phyloP scores from a whole-genome alignment of 2,888 invertebrate genomes.

The Plusia festucae region DNA sequence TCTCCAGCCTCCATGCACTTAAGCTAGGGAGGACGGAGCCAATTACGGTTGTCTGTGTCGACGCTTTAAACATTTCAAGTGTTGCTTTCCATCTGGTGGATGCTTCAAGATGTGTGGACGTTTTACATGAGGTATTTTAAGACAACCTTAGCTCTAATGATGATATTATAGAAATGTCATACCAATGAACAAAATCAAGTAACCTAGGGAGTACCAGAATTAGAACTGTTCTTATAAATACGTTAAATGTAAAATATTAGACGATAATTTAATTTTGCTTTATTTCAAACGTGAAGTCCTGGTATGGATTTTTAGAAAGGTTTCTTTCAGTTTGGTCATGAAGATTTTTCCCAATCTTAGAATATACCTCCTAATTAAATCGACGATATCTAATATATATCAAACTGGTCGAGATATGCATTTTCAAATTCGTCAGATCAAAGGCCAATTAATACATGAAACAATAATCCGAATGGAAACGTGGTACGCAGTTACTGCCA shows the following conservation, averaged over 20 bases:
- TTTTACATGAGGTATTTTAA: conserved; percentile 19
- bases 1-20: conserved; percentile 22
- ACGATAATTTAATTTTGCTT: too few relatives aligned
- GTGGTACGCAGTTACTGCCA: conserved; percentile 23
- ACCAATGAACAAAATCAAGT: background rate
- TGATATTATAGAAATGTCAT: background rate
- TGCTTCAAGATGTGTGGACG: conserved; percentile 26
- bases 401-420: conserved; percentile 2
- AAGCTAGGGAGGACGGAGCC: conserved; percentile 29
- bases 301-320: too few relatives aligned
- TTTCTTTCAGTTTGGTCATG: too few relatives aligned
- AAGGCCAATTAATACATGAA: conserved; percentile 32
- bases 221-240: too few relatives aligned
- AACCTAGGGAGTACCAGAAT: background rate
- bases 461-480: conserved; percentile 41
- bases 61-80: conserved; percentile 33
- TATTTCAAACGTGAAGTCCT: too few relatives aligned
- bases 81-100: conserved; percentile 18
- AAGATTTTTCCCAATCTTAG: too few relatives aligned
- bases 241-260: too few relatives aligned
- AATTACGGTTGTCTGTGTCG: conserved; percentile 46
- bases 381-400: too few relatives aligned
- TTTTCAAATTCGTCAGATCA: conserved; percentile 26
- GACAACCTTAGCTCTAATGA: conserved; percentile 6
- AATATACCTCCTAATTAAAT: too few relatives aligned